Conservation (phyloP, 2,113 vertebrate species). For the Felis catus region F.catus_Fca126_mat1.0 CM031419.1:164999001-164999500, state of each 20-base stretch:
- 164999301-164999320: neutral
- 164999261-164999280: neutral
- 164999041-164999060: neutral
- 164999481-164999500: neutral
- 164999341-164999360: neutral
- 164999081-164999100: neutral
- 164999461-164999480: neutral
- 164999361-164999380: neutral
- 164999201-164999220: neutral
- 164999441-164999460: neutral
- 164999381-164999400: neutral
- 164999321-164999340: neutral
- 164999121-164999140: neutral
- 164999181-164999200: slow-evolving; percentile 15
- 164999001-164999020: neutral
- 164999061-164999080: neutral
- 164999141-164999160: neutral
- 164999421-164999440: neutral
- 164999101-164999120: neutral
- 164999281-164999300: neutral
- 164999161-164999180: neutral
- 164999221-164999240: neutral
- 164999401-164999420: neutral
- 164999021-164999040: neutral
- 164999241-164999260: neutral